phyloP scores from a whole-genome alignment of 64 coral and sea anemone genomes.

The Montipora capricornis region DNA sequence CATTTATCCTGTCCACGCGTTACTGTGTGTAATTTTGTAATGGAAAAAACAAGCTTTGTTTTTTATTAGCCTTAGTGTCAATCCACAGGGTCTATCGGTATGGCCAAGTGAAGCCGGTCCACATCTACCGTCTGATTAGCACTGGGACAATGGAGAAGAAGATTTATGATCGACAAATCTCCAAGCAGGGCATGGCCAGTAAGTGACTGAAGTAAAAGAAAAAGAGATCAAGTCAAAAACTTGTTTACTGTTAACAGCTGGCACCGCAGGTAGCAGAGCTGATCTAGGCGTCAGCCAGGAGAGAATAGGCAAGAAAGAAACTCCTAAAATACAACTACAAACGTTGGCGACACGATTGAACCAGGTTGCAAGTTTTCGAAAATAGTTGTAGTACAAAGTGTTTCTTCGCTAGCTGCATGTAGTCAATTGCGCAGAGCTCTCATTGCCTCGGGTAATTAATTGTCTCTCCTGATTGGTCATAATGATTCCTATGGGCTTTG shows the following conservation, averaged over 20 bases:
- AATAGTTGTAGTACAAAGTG: too few relatives aligned
- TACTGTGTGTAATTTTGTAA: too few relatives aligned
- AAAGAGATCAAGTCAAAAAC: neutral
- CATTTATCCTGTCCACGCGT: too few relatives aligned
- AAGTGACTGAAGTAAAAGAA: neutral
- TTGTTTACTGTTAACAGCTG: too few relatives aligned
- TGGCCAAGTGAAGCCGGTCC: constrained; percentile 87
- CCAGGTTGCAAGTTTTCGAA: too few relatives aligned
- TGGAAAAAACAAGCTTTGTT: too few relatives aligned
- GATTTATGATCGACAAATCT: constrained; percentile 95
- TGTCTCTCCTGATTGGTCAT: neutral
- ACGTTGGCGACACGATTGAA: too few relatives aligned
- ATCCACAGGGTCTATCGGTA: constrained; percentile 93
- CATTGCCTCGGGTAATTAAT: neutral
- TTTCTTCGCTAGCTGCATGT: neutral
- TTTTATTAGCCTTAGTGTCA: neutral
- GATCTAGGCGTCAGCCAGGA: too few relatives aligned
- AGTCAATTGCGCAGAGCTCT: neutral
- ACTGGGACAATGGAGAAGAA: constrained; percentile 96
- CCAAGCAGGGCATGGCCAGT: constrained; percentile 97
- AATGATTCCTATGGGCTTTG: neutral
- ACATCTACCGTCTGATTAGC: constrained; percentile 95
- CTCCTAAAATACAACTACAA: too few relatives aligned
- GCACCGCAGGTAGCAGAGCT: too few relatives aligned
- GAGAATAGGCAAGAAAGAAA: too few relatives aligned